Evolutionary conservation across 2,888 invertebrate genomes (phyloP), one percentile per base, ranked within the genome.

Genomic region (Gerosis bhagava): DNA sequence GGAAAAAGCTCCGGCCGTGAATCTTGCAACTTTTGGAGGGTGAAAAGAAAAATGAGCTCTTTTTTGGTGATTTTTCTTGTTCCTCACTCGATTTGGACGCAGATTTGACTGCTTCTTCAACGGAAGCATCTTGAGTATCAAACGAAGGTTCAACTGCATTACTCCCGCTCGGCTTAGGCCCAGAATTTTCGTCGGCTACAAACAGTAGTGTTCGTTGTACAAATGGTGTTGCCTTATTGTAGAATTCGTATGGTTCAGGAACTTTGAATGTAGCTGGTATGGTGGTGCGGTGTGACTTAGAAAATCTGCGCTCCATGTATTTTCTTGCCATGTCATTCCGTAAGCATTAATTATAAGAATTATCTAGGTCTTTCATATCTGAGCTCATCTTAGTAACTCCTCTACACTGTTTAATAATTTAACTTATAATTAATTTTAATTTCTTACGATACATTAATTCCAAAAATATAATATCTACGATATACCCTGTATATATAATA

Each of bases 221-320:
- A 48, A 89, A 89, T 15, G 89, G 89, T 19, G 89, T 89, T 0
- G 89, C 89, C 65, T 89, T 89, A 56, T 83, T 86, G 56, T 89
- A 89, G 53, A 89, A 89, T 59, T 89, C 89, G 58, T 73, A 76
- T 0, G 81, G 77, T 56, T 89, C 89, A 1, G 88, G 86, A 4
- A 86, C 71, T 73, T 87, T 89, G 55, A 88, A 87, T 58, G 77
- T 83, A 31, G 83, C 65, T 17, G 89, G 88, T 65, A 88, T 88
- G 2, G 89, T 88, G 2, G 84, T 87, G 39, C 81, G 82, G 31
- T 83, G 80, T 4, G 88, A 73, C 59, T 86, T 88, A 3, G 87
- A 79, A 54, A 88, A 83, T 54, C 80, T 75, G 57, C 84, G 84
- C 80, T 89, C 89, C 86, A 89, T 88, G 77, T 88, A 89, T 81